phyloP scores from a whole-genome alignment of 2,888 invertebrate species.

The Apodemia duryi region DNA sequence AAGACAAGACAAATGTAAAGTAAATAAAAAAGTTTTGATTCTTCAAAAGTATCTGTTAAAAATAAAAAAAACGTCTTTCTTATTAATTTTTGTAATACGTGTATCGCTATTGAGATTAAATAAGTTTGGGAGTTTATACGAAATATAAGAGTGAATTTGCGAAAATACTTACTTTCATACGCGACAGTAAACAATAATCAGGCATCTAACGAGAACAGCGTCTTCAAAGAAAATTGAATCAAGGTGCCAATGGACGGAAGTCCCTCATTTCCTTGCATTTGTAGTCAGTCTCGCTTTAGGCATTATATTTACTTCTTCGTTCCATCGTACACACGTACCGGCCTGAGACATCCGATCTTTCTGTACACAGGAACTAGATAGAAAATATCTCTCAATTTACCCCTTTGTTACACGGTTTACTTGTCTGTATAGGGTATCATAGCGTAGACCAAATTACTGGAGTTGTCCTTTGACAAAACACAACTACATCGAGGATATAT shows the following conservation, averaged over 20 bases:
- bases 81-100: too few relatives aligned
- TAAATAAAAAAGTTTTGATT: too few relatives aligned
- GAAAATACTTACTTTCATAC: not conserved
- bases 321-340: slow-evolving; percentile 6
- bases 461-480: too few relatives aligned
- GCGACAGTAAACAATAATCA: slow-evolving; percentile 3
- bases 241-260: slow-evolving; percentile 68
- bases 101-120: not conserved
- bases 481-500: too few relatives aligned
- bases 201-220: slow-evolving; percentile 4
- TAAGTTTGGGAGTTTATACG: too few relatives aligned
- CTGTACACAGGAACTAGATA: slow-evolving; percentile 5
- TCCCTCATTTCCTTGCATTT: slow-evolving; percentile 72
- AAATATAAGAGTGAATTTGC: not conserved
- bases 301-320: slow-evolving; percentile 39
- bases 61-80: too few relatives aligned
- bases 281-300: slow-evolving; percentile 55
- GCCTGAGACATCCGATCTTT: slow-evolving; percentile 1
- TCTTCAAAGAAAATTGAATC: slow-evolving; percentile 64
- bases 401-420: not conserved
- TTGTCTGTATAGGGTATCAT: not conserved
- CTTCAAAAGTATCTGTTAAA: too few relatives aligned
- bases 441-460: too few relatives aligned
- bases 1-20: too few relatives aligned
- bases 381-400: slow-evolving; percentile 1